Conservation (phyloP, 1,140 invertebrate genomes). For the Drosophila sp. region DNA sequence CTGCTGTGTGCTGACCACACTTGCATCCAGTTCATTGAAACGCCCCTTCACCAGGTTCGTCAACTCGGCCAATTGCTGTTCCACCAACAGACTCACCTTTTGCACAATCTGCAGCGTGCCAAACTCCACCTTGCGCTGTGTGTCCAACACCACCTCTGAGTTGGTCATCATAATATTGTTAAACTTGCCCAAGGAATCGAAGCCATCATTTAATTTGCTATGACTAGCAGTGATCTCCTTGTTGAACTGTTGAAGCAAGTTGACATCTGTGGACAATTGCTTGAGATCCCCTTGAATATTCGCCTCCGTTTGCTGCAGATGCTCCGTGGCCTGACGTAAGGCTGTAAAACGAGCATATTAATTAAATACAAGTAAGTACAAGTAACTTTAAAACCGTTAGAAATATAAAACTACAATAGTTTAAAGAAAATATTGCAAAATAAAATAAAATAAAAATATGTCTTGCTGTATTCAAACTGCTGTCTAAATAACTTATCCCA, state of each 20-base stretch:
- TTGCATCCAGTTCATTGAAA: slow-evolving; percentile 89
- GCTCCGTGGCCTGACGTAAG: slow-evolving; percentile 81
- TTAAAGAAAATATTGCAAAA: no score
- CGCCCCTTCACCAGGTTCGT: slow-evolving; percentile 88
- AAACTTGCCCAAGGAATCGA: slow-evolving; percentile 88
- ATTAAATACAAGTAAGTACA: background rate
- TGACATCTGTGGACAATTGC: slow-evolving; percentile 85
- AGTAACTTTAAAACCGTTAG: no score
- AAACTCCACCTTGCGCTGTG: slow-evolving; percentile 93
- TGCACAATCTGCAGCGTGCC: slow-evolving; percentile 93
- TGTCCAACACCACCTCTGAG: slow-evolving; percentile 93
- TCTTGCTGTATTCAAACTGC: no score
- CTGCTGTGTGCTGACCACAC: slow-evolving; percentile 90
- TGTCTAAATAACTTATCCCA: no score
- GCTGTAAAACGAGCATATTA: slow-evolving; percentile 35
- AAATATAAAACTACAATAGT: no score
- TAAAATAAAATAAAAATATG: no score
- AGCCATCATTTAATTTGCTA: slow-evolving; percentile 85
- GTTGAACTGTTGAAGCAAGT: slow-evolving; percentile 81
- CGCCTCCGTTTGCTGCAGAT: slow-evolving; percentile 77
- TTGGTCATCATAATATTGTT: slow-evolving; percentile 93
- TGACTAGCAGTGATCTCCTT: slow-evolving; percentile 86
- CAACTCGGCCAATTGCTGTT: slow-evolving; percentile 88
- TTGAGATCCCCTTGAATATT: slow-evolving; percentile 66
- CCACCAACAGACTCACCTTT: slow-evolving; percentile 90